Evolutionary conservation across 2,113 vertebrate genomes (phyloP).

Genomic region (Corythoichthys haematopterus): DNA sequence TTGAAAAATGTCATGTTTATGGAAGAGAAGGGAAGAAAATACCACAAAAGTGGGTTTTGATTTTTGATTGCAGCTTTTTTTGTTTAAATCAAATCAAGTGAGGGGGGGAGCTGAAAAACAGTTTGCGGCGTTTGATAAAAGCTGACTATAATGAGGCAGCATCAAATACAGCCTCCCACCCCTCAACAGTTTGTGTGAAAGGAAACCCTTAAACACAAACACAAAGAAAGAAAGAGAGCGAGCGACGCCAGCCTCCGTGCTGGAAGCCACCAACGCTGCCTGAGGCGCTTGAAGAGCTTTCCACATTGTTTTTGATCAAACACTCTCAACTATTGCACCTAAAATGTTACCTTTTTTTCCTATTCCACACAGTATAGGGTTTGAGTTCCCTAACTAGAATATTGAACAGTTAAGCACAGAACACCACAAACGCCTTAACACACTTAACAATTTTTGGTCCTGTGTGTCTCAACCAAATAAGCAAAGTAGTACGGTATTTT

Average conservation of each 20-base stretch:
- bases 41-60: neutral
- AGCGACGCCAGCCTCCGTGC: neutral
- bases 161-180: neutral
- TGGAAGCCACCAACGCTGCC: neutral
- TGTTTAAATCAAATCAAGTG: neutral
- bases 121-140: neutral
- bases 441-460: no score
- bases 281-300: neutral
- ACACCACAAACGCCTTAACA: neutral
- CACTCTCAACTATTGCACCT: neutral
- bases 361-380: neutral
- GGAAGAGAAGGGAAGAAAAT: neutral
- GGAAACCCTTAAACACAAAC: neutral
- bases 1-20: neutral
- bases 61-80: slow-evolving; percentile 2
- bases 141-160: slow-evolving; percentile 3
- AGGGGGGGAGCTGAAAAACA: neutral
- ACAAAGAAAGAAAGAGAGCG: neutral
- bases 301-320: neutral
- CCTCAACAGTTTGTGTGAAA: neutral
- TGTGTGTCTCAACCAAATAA: no score
- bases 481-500: no score
- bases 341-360: neutral
- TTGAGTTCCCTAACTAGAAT: neutral
- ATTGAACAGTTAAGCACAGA: neutral